phyloP scores from a whole-genome alignment of 2,797 vertebrate species.

The Hyperoplus immaculatus region DNA sequence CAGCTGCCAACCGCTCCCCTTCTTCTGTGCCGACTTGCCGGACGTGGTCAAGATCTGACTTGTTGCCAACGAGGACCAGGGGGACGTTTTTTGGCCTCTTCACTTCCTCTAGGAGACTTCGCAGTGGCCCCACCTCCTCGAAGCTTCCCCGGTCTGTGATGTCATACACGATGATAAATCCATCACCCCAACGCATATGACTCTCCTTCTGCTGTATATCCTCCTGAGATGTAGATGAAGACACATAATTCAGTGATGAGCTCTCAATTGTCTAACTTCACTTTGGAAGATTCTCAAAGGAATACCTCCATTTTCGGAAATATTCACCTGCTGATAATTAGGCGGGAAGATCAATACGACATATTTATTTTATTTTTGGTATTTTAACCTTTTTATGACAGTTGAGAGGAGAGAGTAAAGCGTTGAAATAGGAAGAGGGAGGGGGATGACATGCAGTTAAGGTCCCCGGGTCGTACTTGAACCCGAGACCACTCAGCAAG shows the following conservation, averaged over 20 bases:
- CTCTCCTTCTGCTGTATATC: constrained; percentile 94
- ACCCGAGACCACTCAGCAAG: too few relatives aligned
- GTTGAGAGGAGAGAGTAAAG: too few relatives aligned
- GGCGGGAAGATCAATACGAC: too few relatives aligned
- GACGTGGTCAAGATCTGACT: constrained; percentile 95
- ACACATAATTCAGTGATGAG: too few relatives aligned
- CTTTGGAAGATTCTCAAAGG: not conserved
- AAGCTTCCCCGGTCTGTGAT: constrained; percentile 97
- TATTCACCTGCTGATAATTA: not conserved
- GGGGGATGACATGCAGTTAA: too few relatives aligned
- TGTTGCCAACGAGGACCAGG: constrained; percentile 96
- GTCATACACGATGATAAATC: constrained; percentile 97
- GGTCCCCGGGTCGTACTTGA: too few relatives aligned
- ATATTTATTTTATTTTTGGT: too few relatives aligned
- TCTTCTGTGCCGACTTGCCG: constrained; percentile 96
- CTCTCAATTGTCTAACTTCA: not conserved
- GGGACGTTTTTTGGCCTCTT: constrained; percentile 96
- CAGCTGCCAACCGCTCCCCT: constrained; percentile 94
- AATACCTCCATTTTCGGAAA: not conserved
- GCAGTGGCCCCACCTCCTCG: constrained; percentile 92
- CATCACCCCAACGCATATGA: constrained; percentile 96
- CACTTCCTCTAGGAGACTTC: constrained; percentile 93
- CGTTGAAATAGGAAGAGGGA: too few relatives aligned
- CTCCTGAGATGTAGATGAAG: constrained; percentile 84
- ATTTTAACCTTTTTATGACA: too few relatives aligned